A percentile compares a stretch with the other conserved stretches of the same genome.
Conservation (phyloP, 1,140 invertebrate species). For the Rhynchophorus ferrugineus region DNA sequence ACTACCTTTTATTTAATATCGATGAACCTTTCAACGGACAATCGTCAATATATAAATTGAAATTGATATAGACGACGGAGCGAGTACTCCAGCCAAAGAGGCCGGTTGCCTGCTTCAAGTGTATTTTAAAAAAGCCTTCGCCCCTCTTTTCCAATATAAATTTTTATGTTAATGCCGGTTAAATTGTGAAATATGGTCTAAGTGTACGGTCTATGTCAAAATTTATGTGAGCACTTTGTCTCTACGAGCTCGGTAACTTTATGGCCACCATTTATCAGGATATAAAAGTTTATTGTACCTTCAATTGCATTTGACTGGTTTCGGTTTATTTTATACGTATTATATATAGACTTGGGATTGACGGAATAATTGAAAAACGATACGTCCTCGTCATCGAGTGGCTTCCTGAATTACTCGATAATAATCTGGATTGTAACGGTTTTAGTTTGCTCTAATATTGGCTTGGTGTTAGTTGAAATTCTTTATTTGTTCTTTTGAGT, state of each 20-base stretch:
- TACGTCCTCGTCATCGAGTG: too few relatives aligned
- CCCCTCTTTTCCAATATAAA: not conserved
- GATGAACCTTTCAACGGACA: too few relatives aligned
- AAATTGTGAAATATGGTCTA: not conserved
- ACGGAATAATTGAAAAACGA: not conserved
- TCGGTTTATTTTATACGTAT: conserved; percentile 1
- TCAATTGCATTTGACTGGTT: conserved; percentile 4
- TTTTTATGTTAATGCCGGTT: not conserved
- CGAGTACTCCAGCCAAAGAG: too few relatives aligned
- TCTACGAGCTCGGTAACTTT: conserved; percentile 1
- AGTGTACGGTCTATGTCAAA: not conserved
- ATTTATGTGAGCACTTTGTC: conserved; percentile 8
- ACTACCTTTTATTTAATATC: too few relatives aligned
- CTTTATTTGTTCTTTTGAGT: too few relatives aligned
- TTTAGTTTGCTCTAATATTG: too few relatives aligned
- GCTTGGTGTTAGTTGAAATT: too few relatives aligned
- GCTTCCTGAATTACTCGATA: too few relatives aligned
- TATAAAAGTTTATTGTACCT: conserved; percentile 7
- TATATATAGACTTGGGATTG: not conserved
- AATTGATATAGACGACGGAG: too few relatives aligned
- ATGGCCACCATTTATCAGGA: conserved; percentile 3
- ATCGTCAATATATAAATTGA: too few relatives aligned
- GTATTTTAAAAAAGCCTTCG: not conserved
- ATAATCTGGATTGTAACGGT: too few relatives aligned
- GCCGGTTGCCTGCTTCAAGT: too few relatives aligned